Evolutionary conservation across 2,888 invertebrate species (phyloP).

Genomic region (Dexiosoma caninum): DNA sequence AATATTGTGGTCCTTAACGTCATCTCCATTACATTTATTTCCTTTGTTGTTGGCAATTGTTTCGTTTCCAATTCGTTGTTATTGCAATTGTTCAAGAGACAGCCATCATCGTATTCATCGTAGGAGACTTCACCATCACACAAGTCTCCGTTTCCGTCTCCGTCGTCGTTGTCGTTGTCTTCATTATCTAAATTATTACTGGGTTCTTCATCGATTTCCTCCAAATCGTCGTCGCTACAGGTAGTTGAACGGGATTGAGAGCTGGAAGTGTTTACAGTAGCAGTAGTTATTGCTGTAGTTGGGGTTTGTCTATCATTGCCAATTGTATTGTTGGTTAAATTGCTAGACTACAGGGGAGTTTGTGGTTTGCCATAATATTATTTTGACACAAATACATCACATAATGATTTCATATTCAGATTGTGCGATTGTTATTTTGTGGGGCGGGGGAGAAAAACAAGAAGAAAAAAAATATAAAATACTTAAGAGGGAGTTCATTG

Average conservation of each 20-base stretch:
- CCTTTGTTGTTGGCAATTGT: constrained; percentile 27
- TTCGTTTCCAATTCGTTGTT: constrained; percentile 39
- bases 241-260: constrained; percentile 57
- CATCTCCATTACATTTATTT: constrained; percentile 43
- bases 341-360: constrained; percentile 57
- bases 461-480: constrained; percentile 26
- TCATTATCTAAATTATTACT: constrained; percentile 47
- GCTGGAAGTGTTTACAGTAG: constrained; percentile 37
- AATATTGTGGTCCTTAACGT: constrained; percentile 13
- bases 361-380: constrained; percentile 28
- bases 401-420: constrained; percentile 6
- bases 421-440: no score
- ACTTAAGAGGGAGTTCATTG: constrained; percentile 32
- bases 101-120: constrained; percentile 62
- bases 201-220: constrained; percentile 60
- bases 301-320: constrained; percentile 48
- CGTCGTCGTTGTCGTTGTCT: no score
- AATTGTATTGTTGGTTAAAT: constrained; percentile 46
- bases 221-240: constrained; percentile 68
- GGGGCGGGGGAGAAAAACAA: constrained; percentile 50
- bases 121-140: constrained; percentile 69
- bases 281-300: constrained; percentile 36
- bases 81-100: constrained; percentile 29
- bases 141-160: no score
- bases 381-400: constrained; percentile 59